Percentiles rank a stretch among this genome's conserved stretches.
Evolutionary conservation across 2,113 vertebrate genomes (phyloP).

Genomic region (Sander vitreus): DNA sequence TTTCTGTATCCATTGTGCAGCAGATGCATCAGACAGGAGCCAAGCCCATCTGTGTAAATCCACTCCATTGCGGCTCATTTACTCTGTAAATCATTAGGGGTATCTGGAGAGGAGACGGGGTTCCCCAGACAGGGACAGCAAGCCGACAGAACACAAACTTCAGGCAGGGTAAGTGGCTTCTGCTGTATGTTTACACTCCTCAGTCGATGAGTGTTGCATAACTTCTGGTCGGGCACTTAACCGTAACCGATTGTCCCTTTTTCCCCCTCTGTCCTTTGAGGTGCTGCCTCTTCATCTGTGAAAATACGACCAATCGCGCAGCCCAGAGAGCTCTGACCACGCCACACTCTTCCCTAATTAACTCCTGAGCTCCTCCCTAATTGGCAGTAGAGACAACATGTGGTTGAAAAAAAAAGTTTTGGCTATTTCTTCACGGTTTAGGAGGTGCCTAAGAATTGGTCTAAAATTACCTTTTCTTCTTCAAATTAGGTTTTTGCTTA

Average conservation of each 20-base stretch:
- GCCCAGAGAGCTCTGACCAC: slow-evolving; percentile 47
- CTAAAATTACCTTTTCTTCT: no score
- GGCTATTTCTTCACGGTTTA: no score
- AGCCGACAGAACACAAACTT: slow-evolving; percentile 53
- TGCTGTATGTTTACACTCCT: slow-evolving; percentile 69
- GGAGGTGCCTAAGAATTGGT: no score
- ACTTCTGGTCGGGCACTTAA: slow-evolving; percentile 65
- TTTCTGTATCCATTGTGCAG: slow-evolving; percentile 18
- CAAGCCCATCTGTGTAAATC: slow-evolving; percentile 31
- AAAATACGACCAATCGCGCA: slow-evolving; percentile 47
- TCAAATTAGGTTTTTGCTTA: no score
- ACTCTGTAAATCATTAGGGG: slow-evolving; percentile 56
- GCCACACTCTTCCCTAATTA: slow-evolving; percentile 48
- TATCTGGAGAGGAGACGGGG: slow-evolving; percentile 52
- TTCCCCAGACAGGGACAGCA: slow-evolving; percentile 48
- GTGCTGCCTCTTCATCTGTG: slow-evolving; percentile 58
- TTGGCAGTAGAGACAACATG: slow-evolving; percentile 66
- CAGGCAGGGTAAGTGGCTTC: slow-evolving; percentile 72
- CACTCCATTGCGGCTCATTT: slow-evolving; percentile 55
- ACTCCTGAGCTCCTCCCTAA: slow-evolving; percentile 61
- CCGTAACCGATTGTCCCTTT: slow-evolving; percentile 45
- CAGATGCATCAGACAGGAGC: slow-evolving; percentile 37
- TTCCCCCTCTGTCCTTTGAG: slow-evolving; percentile 21
- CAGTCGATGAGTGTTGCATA: slow-evolving; percentile 74
- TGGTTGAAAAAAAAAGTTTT: background rate